phyloP scores from a whole-genome alignment of 53 echinoderm and acorn worm genomes.

The Holothuria scabra region DNA sequence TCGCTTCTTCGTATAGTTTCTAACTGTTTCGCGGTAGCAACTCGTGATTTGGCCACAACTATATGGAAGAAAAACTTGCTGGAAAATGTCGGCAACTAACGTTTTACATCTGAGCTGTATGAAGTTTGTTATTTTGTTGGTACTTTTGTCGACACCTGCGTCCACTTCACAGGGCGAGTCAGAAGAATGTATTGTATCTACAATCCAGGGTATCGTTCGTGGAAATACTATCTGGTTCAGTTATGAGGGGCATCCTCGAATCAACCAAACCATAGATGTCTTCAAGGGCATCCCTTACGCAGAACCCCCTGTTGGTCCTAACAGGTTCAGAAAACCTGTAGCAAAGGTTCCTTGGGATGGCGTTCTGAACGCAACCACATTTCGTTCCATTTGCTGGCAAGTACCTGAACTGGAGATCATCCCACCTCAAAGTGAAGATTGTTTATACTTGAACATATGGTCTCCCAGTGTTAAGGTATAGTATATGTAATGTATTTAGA shows the following conservation, averaged over 20 bases:
- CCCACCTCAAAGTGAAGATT: slow-evolving; percentile 74
- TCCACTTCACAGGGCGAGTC: background rate
- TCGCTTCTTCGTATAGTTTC: too few relatives aligned
- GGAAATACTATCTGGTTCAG: slow-evolving; percentile 73
- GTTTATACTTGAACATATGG: slow-evolving; percentile 84
- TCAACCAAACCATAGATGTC: slow-evolving; percentile 73
- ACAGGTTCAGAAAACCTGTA: slow-evolving; percentile 7
- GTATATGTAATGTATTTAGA: background rate
- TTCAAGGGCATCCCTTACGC: slow-evolving; percentile 82
- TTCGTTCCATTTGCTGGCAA: slow-evolving; percentile 75
- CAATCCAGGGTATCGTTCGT: slow-evolving; percentile 56
- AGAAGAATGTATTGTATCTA: background rate
- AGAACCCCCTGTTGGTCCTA: slow-evolving; percentile 10
- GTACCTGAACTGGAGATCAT: slow-evolving; percentile 25
- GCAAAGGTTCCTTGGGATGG: background rate
- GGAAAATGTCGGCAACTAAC: too few relatives aligned
- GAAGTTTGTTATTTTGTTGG: too few relatives aligned
- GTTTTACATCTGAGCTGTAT: too few relatives aligned
- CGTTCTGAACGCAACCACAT: slow-evolving; percentile 46
- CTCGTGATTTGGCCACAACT: too few relatives aligned
- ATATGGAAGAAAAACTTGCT: too few relatives aligned
- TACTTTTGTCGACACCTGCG: background rate
- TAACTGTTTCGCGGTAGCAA: too few relatives aligned
- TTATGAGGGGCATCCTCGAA: slow-evolving; percentile 42
- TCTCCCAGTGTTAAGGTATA: slow-evolving; percentile 73